A percentile compares a stretch with the other conserved stretches of the same genome.
These are phyloP conservation scores for Saturnia japonica DNA, from an alignment of 2,888 invertebrate genomes.

Conservation along the genomic window DNA sequence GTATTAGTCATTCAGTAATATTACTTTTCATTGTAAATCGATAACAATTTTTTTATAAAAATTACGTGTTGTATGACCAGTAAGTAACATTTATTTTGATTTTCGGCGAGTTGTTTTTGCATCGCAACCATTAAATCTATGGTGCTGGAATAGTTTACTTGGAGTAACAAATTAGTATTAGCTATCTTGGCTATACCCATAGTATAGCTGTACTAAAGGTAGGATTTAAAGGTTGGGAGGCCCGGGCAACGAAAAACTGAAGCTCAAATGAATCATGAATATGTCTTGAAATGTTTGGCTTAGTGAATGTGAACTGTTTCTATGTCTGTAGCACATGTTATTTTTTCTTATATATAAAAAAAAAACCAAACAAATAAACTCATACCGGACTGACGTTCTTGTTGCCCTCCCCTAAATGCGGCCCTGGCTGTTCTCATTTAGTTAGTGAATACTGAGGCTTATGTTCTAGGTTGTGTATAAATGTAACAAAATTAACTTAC, in stretches of 20 bases:
- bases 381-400: no score
- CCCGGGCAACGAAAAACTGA: background rate
- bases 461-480: background rate
- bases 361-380: no score
- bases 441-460: background rate
- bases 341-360: background rate
- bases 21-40: no score
- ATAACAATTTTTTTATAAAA: background rate
- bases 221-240: background rate
- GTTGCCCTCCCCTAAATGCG: background rate
- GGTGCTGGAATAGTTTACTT: background rate
- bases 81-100: no score
- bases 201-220: background rate
- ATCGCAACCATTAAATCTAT: conserved; percentile 3
- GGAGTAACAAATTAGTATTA: background rate
- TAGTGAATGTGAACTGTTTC: background rate
- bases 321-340: background rate
- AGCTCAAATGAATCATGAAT: background rate
- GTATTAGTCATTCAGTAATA: background rate
- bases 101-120: background rate
- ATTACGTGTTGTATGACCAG: background rate
- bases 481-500: background rate
- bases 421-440: background rate
- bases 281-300: background rate
- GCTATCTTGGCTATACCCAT: background rate